Percentiles rank a stretch among this genome's conserved stretches.
phyloP scores from a whole-genome alignment of 1,140 invertebrate species.

The Prorops nasuta region DNA sequence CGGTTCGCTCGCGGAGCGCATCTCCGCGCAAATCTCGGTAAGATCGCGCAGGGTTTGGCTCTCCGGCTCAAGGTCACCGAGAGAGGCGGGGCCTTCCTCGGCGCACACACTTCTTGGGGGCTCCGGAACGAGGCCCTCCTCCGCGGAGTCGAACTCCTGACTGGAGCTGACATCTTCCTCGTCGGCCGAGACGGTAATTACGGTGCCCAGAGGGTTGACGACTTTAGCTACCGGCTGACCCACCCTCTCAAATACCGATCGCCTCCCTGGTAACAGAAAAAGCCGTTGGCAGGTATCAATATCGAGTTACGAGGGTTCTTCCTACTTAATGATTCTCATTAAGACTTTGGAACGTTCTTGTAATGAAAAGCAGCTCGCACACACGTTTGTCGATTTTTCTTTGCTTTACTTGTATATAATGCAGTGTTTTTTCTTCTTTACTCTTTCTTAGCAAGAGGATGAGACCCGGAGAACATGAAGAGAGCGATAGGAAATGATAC shows the following conservation, averaged over 20 bases:
- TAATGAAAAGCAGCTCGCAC: too few species aligned
- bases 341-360: too few species aligned
- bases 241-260: conserved; percentile 60
- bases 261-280: conserved; percentile 71
- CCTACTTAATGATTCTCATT: too few species aligned
- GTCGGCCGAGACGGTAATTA: conserved; percentile 60
- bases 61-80: conserved; percentile 42
- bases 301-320: conserved; percentile 14
- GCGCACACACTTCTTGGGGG: conserved; percentile 52
- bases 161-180: conserved; percentile 48
- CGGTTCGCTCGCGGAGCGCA: conserved; percentile 47
- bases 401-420: too few species aligned
- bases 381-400: too few species aligned
- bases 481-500: too few species aligned
- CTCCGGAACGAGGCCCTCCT: conserved; percentile 34
- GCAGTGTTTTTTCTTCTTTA: too few species aligned
- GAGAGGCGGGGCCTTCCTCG: conserved; percentile 57
- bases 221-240: conserved; percentile 63
- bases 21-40: conserved; percentile 53
- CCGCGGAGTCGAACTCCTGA: conserved; percentile 53
- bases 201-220: conserved; percentile 71
- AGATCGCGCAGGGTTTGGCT: conserved; percentile 41
- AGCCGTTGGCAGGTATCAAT: conserved; percentile 73
- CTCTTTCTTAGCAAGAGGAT: too few species aligned
- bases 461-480: too few species aligned